Base-by-base conservation (phyloP, 2,113 vertebrate genomes). In the Rynchops niger region DNA sequence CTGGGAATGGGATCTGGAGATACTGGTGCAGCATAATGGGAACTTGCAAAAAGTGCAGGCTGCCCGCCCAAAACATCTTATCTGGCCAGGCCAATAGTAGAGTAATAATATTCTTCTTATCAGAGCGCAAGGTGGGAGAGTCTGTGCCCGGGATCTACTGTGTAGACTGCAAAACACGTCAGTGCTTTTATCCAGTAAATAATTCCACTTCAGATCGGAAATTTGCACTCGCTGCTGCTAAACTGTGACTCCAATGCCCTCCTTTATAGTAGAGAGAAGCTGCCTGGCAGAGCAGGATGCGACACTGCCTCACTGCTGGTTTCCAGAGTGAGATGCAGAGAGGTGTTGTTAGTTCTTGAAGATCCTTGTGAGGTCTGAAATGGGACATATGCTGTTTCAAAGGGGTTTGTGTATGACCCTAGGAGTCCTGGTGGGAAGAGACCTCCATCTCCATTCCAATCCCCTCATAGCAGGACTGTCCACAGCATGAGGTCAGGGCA, bases 1-100 rank as follows among this genome's bases (percentile, higher is more conserved):
- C 89, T 88, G 65, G 83, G 65, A 16, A 92, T 34, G 42, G 94
- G 86, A 90, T 96, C 96, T 93, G 95, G 66, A 98, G 94, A 83
- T 92, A 93, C 74, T 88, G 90, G 90, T 94, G 90, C 62, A 79
- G 91, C 40, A 93, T 80, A 97, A 95, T 88, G 43, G 97, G 85
- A 86, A 21, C 66, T 82, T 89, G n/a, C 69, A 91, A 93, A 93
- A 97, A 95, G 65, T 43, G 70, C 74, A 91, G 58, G 95, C 96
- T 98, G 97, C 97, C 98, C 98, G 96, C 98, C 98, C 97, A 81
- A 93, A 91, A 94, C 71, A 36, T 95, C 97, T 98, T 98, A 98
- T 98, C 98, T 97, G 84, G 29, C 36, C 61, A 81, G 93, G 65
- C 96, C 98, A 98, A 95, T 91, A 86, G 87, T 30, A 96, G 88